A percentile compares a stretch with the other conserved stretches of the same genome.
Conservation (phyloP, 53 echinoderm and acorn worm species). For the Zoroaster sp. region DNA sequence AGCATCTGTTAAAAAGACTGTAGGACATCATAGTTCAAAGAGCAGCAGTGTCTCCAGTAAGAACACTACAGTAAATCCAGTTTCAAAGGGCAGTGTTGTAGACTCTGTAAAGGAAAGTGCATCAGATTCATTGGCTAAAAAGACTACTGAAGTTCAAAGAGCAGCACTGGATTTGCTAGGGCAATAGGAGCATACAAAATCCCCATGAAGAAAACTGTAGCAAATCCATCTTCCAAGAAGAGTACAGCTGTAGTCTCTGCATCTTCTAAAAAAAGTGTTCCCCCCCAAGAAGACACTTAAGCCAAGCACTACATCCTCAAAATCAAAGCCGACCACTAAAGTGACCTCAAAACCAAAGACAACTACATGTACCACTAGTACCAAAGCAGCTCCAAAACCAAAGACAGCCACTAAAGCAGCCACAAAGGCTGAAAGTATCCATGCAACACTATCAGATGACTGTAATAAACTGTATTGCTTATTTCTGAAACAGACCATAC, state of each 20-base stretch:
- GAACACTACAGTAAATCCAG: neutral
- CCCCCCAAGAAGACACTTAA: neutral
- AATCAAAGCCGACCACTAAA: constrained; percentile 25
- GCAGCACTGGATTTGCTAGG: constrained; percentile 14
- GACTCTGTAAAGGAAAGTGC: neutral
- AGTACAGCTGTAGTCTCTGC: neutral
- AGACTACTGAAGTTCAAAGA: constrained; percentile 3
- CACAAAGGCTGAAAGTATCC: constrained; percentile 46
- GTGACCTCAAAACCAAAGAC: constrained; percentile 28
- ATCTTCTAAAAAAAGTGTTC: neutral
- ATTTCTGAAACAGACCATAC: constrained; percentile 60
- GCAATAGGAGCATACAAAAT: constrained; percentile 37
- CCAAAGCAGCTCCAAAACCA: too few species aligned
- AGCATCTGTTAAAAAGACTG: neutral
- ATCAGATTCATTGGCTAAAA: neutral
- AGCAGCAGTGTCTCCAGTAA: neutral
- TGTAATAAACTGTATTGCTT: constrained; percentile 65
- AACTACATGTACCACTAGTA: too few species aligned
- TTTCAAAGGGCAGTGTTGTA: neutral
- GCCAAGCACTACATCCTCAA: constrained; percentile 25
- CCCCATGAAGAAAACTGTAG: constrained; percentile 36
- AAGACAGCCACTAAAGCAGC: constrained; percentile 2
- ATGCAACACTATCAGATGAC: constrained; percentile 46
- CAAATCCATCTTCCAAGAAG: neutral
- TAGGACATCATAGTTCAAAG: neutral